phyloP scores from a whole-genome alignment of 1,140 invertebrate genomes.

The Apolygus lucorum region DNA sequence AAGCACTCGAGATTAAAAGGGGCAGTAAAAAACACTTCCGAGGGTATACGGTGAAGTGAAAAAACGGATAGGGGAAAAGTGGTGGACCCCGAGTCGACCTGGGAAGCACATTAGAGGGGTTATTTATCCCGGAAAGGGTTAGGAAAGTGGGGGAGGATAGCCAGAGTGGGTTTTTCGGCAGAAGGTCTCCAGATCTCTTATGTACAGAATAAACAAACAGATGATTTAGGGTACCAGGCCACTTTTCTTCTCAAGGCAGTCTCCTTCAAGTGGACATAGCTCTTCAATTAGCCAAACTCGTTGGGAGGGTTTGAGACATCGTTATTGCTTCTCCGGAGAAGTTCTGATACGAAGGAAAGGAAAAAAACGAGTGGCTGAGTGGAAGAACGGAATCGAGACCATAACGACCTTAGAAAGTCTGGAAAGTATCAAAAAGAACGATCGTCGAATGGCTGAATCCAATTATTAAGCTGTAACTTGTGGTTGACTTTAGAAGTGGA shows the following conservation, averaged over 20 bases:
- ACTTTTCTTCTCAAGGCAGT: neutral
- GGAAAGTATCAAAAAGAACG: too few relatives aligned
- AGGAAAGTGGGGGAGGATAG: too few relatives aligned
- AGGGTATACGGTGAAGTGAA: neutral
- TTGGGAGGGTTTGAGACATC: too few relatives aligned
- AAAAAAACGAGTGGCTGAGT: too few relatives aligned
- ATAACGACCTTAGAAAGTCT: too few relatives aligned
- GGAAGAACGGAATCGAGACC: too few relatives aligned
- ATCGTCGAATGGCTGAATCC: too few relatives aligned
- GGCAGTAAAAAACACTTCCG: neutral
- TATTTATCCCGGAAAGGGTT: neutral
- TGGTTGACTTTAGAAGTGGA: too few relatives aligned
- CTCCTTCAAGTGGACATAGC: neutral
- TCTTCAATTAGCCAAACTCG: neutral
- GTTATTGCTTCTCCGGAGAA: too few relatives aligned
- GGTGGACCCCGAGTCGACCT: neutral
- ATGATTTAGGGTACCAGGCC: neutral
- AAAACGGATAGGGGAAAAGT: neutral
- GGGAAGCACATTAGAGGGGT: neutral
- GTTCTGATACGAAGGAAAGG: too few relatives aligned
- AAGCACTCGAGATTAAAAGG: neutral
- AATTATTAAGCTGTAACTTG: too few relatives aligned
- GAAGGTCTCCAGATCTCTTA: neutral
- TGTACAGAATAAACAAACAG: neutral
- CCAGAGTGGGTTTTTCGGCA: too few relatives aligned